Evolutionary conservation across 2,797 vertebrate genomes (phyloP).

Genomic region (Psittacula derbiana): DNA sequence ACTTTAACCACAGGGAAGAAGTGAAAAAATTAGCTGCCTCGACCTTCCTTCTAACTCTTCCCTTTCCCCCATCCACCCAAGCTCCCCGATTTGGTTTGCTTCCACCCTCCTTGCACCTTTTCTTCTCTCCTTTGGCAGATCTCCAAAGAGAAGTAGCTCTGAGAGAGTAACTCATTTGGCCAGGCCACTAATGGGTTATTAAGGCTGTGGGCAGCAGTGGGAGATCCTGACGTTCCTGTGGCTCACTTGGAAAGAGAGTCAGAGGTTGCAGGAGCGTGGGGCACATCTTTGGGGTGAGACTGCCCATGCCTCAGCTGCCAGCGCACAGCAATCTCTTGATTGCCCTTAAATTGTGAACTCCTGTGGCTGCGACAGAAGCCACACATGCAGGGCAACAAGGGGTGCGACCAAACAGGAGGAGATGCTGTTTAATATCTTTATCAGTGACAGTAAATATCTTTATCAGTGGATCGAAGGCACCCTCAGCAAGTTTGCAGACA

Average conservation of each 20-base stretch:
- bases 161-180: slow-evolving; percentile 63
- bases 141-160: slow-evolving; percentile 56
- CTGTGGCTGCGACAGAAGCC: background rate
- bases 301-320: background rate
- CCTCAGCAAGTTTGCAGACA: background rate
- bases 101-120: slow-evolving; percentile 18
- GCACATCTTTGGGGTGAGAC: background rate
- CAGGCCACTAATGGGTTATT: slow-evolving; percentile 66
- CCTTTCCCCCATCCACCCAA: background rate
- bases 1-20: slow-evolving; percentile 72
- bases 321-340: background rate
- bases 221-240: slow-evolving; percentile 23
- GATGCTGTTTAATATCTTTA: background rate
- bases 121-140: slow-evolving; percentile 71
- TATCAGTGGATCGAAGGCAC: background rate
- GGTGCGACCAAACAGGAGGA: background rate
- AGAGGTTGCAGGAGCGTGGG: background rate
- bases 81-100: background rate
- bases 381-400: rapidly evolving
- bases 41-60: background rate
- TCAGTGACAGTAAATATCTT: background rate
- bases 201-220: slow-evolving; percentile 27
- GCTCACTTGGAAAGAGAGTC: slow-evolving; percentile 61
- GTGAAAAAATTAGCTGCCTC: slow-evolving; percentile 71
- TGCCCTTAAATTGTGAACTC: background rate